These are phyloP conservation scores for Lepidochitona cinerea DNA, from an alignment of 2,888 invertebrate genomes.

Conservation along the genomic window DNA sequence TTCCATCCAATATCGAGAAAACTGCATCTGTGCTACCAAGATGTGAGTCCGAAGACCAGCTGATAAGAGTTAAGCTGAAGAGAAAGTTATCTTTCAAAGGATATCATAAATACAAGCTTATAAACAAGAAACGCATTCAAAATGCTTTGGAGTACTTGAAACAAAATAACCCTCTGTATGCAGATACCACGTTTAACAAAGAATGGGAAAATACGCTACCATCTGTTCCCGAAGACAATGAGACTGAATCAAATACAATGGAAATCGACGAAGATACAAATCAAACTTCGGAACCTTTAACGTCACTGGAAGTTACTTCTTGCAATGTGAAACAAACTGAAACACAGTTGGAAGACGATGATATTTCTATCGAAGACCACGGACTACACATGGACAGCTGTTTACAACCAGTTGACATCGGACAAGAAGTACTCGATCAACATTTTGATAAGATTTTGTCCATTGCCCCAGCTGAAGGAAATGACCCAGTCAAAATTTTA, in stretches of 20 bases:
- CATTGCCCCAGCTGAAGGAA: slow-evolving; percentile 23
- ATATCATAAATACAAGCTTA: slow-evolving; percentile 23
- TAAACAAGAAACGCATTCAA: slow-evolving; percentile 17
- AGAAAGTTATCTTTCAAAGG: slow-evolving; percentile 28
- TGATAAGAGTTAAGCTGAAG: slow-evolving; percentile 31
- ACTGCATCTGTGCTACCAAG: slow-evolving; percentile 27
- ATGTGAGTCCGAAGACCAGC: slow-evolving; percentile 10
- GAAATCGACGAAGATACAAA: too few species aligned
- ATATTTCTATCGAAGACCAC: slow-evolving; percentile 12
- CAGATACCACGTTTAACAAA: slow-evolving; percentile 8
- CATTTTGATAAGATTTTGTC: slow-evolving; percentile 11
- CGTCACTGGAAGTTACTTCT: too few species aligned
- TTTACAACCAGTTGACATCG: too few species aligned
- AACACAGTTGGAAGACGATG: not conserved
- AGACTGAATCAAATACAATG: not conserved
- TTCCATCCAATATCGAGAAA: slow-evolving; percentile 29
- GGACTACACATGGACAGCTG: too few species aligned
- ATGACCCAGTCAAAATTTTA: slow-evolving; percentile 21
- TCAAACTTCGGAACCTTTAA: too few species aligned
- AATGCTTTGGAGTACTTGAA: slow-evolving; percentile 16
- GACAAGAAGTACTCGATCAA: slow-evolving; percentile 14
- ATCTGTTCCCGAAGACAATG: not conserved
- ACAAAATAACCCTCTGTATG: slow-evolving; percentile 13
- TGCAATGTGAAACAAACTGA: too few species aligned
- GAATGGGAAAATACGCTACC: not conserved